phyloP scores from a whole-genome alignment of 2,797 vertebrate species.

The Onychomys leucogaster region DNA sequence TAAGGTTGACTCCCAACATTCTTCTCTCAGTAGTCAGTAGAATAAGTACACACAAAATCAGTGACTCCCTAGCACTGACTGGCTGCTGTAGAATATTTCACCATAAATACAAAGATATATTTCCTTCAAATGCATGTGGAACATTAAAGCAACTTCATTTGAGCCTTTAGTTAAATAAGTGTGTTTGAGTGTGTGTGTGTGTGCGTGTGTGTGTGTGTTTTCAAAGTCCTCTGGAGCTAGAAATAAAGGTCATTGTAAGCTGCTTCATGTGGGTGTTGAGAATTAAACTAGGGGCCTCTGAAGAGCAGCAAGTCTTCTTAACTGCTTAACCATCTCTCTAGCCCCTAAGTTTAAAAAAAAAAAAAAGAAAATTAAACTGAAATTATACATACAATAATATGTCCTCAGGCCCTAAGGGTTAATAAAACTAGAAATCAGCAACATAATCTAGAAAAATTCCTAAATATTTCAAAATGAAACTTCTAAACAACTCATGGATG shows the following conservation, averaged over 20 bases:
- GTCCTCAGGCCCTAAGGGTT: background rate
- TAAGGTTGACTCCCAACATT: background rate
- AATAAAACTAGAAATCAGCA: background rate
- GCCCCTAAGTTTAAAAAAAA: background rate
- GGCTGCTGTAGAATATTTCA: background rate
- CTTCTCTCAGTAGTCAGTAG: background rate
- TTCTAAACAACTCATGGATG: background rate
- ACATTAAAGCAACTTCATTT: background rate
- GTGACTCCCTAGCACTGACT: background rate
- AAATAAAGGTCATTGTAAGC: background rate
- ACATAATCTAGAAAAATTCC: background rate
- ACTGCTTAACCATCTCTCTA: background rate
- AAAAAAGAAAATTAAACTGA: background rate
- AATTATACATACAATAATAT: background rate
- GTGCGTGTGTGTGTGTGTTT: background rate
- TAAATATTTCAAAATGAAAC: background rate
- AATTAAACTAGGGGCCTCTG: background rate
- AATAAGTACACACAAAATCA: background rate
- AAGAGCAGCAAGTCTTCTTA: background rate
- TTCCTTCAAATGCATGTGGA: background rate
- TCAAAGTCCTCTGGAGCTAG: background rate
- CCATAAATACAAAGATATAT: background rate
- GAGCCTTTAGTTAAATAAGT: background rate
- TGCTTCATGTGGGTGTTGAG: background rate
- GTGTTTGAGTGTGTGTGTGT: background rate